Conservation (phyloP, 2,113 vertebrate genomes). For the Balaenoptera acutorostrata region DNA sequence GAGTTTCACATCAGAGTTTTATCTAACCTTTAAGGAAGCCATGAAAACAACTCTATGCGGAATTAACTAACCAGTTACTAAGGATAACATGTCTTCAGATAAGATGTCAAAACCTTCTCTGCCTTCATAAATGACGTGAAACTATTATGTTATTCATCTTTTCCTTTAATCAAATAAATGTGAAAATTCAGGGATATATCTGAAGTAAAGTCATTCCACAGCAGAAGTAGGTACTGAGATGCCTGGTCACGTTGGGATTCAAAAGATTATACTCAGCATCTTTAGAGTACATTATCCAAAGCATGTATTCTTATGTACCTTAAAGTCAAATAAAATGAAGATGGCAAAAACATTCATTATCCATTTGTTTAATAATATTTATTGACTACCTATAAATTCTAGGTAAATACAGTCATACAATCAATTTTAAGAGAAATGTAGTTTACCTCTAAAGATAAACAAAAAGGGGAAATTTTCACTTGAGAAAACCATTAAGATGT, state of each 20-base stretch:
- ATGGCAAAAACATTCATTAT: not conserved
- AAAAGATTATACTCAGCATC: not conserved
- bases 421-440: not conserved
- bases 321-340: constrained; percentile 35
- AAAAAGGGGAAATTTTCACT: constrained; percentile 19
- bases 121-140: not conserved
- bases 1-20: constrained; percentile 15
- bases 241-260: not conserved
- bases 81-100: not conserved
- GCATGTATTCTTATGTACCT: not conserved
- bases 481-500: not conserved
- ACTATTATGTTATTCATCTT: not conserved
- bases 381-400: not conserved
- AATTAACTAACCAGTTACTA: not conserved
- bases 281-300: not conserved
- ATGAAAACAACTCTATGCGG: not conserved
- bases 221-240: not conserved
- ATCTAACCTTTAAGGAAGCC: not conserved
- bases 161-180: constrained; percentile 17
- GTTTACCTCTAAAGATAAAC: constrained; percentile 33
- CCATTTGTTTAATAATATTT: constrained; percentile 33
- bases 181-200: not conserved
- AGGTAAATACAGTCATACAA: not conserved
- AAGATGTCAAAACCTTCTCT: not conserved
- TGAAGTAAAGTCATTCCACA: not conserved